Percentiles rank a stretch among this genome's conserved stretches.
phyloP scores from a whole-genome alignment of 2,888 invertebrate genomes.

The Microplitis deprimator region DNA sequence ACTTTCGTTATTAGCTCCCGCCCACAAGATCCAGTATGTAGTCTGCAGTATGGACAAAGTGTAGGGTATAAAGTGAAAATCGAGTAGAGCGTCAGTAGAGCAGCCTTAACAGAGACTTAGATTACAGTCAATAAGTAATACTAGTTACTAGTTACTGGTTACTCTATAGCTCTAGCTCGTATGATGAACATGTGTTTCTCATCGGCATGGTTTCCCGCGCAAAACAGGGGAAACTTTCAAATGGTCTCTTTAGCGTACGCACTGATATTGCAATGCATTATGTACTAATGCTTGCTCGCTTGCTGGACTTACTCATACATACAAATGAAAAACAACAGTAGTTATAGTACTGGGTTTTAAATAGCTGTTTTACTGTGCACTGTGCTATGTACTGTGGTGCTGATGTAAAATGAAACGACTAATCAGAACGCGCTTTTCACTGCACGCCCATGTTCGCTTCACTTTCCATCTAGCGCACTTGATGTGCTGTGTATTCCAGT shows the following conservation, averaged over 20 bases:
- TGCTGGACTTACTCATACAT: neutral
- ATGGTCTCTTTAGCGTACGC: constrained; percentile 27
- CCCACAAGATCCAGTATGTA: constrained; percentile 31
- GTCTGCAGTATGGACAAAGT: constrained; percentile 10
- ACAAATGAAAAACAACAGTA: neutral
- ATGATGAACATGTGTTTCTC: neutral
- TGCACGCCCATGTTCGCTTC: constrained; percentile 37
- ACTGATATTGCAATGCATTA: neutral
- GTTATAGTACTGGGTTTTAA: neutral
- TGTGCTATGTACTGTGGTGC: neutral
- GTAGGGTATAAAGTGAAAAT: constrained; percentile 61
- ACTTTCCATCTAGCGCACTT: constrained; percentile 36
- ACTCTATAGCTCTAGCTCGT: neutral
- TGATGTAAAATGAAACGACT: constrained; percentile 6
- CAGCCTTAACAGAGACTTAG: constrained; percentile 13
- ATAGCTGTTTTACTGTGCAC: neutral
- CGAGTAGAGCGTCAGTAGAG: constrained; percentile 43
- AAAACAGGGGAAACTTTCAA: constrained; percentile 34
- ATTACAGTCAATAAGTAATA: constrained; percentile 24
- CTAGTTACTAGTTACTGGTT: neutral
- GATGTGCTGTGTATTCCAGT: constrained; percentile 12
- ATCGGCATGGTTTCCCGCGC: neutral
- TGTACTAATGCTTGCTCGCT: constrained; percentile 9
- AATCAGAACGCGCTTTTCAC: constrained; percentile 31
- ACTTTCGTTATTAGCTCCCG: constrained; percentile 52